A percentile compares a stretch with the other conserved stretches of the same genome.
Evolutionary conservation across 2,888 invertebrate genomes (phyloP).

Genomic region (Tinea pellionella): DNA sequence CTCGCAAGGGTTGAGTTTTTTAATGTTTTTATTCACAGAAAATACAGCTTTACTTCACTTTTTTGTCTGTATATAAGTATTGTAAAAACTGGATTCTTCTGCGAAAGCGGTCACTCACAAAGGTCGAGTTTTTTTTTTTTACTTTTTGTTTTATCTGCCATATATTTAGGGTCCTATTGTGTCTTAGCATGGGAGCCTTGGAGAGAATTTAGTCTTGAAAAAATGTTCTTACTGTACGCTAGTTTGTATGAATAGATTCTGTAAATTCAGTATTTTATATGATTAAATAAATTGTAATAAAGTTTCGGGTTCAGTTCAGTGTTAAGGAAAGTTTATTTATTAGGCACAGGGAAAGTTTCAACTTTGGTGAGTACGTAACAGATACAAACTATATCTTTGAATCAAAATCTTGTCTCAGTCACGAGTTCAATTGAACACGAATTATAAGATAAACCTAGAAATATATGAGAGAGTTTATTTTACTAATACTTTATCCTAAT

Average conservation of each 20-base stretch:
- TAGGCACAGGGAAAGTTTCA: neutral
- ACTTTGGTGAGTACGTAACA: slow-evolving; percentile 1
- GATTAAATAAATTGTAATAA: neutral
- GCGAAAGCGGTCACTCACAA: slow-evolving; percentile 57
- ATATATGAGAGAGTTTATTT: slow-evolving; percentile 2
- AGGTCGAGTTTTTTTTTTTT: slow-evolving; percentile 41
- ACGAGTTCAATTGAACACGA: slow-evolving; percentile 11
- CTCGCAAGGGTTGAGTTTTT: slow-evolving; percentile 50
- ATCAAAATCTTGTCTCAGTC: slow-evolving; percentile 7
- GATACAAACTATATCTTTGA: slow-evolving; percentile 7
- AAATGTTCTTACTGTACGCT: slow-evolving; percentile 56
- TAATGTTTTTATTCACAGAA: slow-evolving; percentile 28
- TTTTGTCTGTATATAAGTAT: slow-evolving; percentile 25
- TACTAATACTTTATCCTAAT: neutral
- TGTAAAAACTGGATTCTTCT: slow-evolving; percentile 35
- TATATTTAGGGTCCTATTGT: slow-evolving; percentile 64
- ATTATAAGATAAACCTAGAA: neutral
- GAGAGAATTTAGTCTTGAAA: slow-evolving; percentile 59
- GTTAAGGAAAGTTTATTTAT: slow-evolving; percentile 8
- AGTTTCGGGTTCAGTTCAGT: neutral
- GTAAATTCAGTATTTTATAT: neutral
- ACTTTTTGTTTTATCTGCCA: slow-evolving; percentile 55
- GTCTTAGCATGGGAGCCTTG: slow-evolving; percentile 42
- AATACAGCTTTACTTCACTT: slow-evolving; percentile 34
- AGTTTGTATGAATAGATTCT: slow-evolving; percentile 25